Evolutionary conservation across 2,113 vertebrate genomes (phyloP).

Genomic region (human): GRCh38 chr11:69037501-69038000

Average conservation of each 20-base stretch:
- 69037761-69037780: neutral
- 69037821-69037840: neutral
- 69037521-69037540: neutral
- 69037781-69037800: neutral
- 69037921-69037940: neutral
- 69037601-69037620: neutral
- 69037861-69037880: neutral
- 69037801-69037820: rapidly evolving
- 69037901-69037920: neutral
- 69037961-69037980: rapidly evolving
- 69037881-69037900: neutral
- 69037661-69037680: rapidly evolving
- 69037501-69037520: neutral
- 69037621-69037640: rapidly evolving
- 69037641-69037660: rapidly evolving
- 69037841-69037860: neutral
- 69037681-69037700: neutral
- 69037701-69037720: neutral
- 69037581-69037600: neutral
- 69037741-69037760: rapidly evolving
- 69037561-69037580: neutral
- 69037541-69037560: rapidly evolving
- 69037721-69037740: neutral
- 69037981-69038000: neutral
- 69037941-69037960: neutral